phyloP scores from a whole-genome alignment of 1,140 invertebrate species.

The Hetaerina americana region DNA sequence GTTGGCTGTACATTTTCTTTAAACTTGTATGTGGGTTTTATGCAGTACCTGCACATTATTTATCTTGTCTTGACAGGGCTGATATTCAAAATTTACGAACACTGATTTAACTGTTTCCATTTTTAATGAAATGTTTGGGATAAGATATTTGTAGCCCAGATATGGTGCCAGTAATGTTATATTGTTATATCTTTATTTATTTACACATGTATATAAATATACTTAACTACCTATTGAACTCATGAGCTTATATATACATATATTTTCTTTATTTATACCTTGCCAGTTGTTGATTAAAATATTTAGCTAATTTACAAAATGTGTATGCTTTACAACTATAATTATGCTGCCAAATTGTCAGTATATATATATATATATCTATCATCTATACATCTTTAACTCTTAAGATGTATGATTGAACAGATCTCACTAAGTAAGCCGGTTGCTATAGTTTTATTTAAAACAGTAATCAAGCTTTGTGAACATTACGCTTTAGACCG shows the following conservation, averaged over 20 bases:
- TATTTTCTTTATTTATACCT: slow-evolving; percentile 1
- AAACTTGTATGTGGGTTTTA: neutral
- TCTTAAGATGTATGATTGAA: neutral
- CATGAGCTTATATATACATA: neutral
- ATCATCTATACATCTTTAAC: neutral
- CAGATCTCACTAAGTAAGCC: neutral
- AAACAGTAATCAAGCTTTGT: neutral
- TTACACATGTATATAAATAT: neutral
- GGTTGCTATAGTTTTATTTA: neutral
- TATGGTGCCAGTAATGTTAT: neutral
- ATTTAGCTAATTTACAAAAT: neutral
- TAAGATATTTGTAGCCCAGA: neutral
- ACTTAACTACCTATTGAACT: neutral
- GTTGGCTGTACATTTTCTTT: neutral
- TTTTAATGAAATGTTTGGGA: neutral
- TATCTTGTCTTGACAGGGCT: neutral
- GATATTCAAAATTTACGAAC: neutral
- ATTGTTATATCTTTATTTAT: neutral
- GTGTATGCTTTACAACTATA: neutral
- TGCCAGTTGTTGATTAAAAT: neutral
- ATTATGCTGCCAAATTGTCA: neutral
- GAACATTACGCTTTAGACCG: no score
- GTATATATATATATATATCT: no score
- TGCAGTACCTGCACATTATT: neutral
- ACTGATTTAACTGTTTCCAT: neutral